Evolutionary conservation across 2,888 invertebrate species (phyloP), one percentile per base, ranked within the genome.

Genomic region (Caenorhabditis japonica): DNA sequence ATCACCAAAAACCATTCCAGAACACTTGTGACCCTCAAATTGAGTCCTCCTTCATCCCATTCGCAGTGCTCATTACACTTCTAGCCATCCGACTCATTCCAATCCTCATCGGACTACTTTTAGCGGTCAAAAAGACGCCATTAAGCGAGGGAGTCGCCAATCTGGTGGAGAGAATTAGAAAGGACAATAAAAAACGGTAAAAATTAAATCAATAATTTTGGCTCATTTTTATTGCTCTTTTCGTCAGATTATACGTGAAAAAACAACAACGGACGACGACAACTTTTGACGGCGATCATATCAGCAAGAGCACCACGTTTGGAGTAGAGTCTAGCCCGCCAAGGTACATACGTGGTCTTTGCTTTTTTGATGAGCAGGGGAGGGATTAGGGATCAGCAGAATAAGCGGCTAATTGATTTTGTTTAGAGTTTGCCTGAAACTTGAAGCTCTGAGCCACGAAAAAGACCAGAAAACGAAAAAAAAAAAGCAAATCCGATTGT

Each of bases 21-120:
- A 85, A 86, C 76, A 84, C 85, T 0, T 86, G 86, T 47, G 86
- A 86, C 51, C 85, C 85, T n/a, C 75, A 77, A 56, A 77, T 86
- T 33, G 69, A 77, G 25, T 64, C 71, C 13, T 77, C 82, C 8
- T 86, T 81, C 75, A 76, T 85, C 27, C 81, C 85, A 3, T 23
- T 59, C 25, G 58, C 46, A 33, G 62, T 86, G 17, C 74, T 86
- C 12, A 66, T 83, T 39, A 23, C 69, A 10, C 69, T 86, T 30
- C 66, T 84, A 23, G 76, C 66, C 13, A 62, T 82, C 41, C 80
- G 85, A 4, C 59, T 85, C 17, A 19, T 78, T 4, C 78, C 82
- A 5, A 69, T 85, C 34, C 46, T 80, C 43, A 44, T 83, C 33
- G 82, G 81, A 39, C 68, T 77, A 7, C 62, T 81, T 33, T 66